Conservation (phyloP, 2,797 vertebrate genomes). For the Parauchenoglanis ngamensis region DNA sequence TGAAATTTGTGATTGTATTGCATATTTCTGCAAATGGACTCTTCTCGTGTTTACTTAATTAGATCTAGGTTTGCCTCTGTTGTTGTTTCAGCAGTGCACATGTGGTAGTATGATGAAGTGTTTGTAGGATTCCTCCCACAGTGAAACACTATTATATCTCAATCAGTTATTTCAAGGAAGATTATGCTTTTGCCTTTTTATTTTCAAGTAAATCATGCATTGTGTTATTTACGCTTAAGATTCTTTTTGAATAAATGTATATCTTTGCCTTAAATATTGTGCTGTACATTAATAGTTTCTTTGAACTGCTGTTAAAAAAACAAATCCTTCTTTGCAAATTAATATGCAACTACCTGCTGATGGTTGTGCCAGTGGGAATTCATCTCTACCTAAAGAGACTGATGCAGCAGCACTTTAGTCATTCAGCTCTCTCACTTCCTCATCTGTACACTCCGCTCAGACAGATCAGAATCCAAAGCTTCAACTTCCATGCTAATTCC, state of each 20-base stretch:
- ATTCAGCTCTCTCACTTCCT: background rate
- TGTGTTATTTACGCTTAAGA: conserved; percentile 44
- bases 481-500: background rate
- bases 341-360: background rate
- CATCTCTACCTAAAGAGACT: background rate
- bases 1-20: conserved; percentile 42
- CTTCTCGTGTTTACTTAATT: conserved; percentile 1
- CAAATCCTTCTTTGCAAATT: background rate
- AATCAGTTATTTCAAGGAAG: conserved; percentile 9
- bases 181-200: conserved; percentile 38
- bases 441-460: background rate
- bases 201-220: conserved; percentile 35
- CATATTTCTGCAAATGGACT: background rate
- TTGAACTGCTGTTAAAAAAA: background rate
- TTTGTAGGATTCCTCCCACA: background rate
- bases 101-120: conserved; percentile 46
- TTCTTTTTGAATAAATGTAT: conserved; percentile 67
- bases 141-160: conserved; percentile 23
- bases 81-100: conserved; percentile 27
- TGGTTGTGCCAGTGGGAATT: background rate
- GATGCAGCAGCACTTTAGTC: background rate
- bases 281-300: background rate
- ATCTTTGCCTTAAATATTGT: conserved; percentile 50
- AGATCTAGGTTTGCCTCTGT: conserved; percentile 12
- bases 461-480: background rate